Evolutionary conservation across 2,113 vertebrate species (phyloP), one percentile per base, ranked within the genome.

Genomic region (Aldabrachelys gigantea): DNA sequence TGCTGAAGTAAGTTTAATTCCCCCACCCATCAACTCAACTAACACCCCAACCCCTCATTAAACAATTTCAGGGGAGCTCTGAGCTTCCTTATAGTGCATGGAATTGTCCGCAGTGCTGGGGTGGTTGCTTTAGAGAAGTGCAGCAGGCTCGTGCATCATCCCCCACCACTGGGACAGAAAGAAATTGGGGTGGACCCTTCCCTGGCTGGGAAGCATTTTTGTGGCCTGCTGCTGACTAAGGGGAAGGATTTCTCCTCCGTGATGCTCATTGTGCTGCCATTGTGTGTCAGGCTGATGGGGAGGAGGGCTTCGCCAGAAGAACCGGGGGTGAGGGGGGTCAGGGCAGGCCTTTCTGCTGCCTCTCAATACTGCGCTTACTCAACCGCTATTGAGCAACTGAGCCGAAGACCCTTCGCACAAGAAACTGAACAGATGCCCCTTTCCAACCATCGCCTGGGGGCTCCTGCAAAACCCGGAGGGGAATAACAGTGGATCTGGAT

Each of bases 401-500:
- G 95, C 81, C 50, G 6, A 90, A 96, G 97, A 97, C 93, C 95
- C 95, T 97, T 94, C 92, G 92, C 91, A 96, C 21, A 44, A 96
- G 89, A 92, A 47, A 44, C 94, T 38, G 90, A 97, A 94, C 95
- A 92, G 82, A 94, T 96, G 95, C 96, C 96, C 97, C 97, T 97
- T 97, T 97, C 96, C 95, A 97, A 96, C 94, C 95, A 96, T 97
- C 95, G 94, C 93, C 89, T 91, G 90, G 90, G 92, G 96, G 95
- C 72, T 87, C 93, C 91, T 96, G 95, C 93, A 97, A 97, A 94
- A 96, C 82, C 91, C 91, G 97, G 96, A 96, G 83, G 91, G 56
- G 80, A 81, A 92, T 90, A 92, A 83, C 84, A 11, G 10, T 2
- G 94, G 96, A 97, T 94, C 94, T 21, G 96, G 97, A 97, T 95